Evolutionary conservation across 1,140 invertebrate species (phyloP).

Genomic region (Megathymus violae): DNA sequence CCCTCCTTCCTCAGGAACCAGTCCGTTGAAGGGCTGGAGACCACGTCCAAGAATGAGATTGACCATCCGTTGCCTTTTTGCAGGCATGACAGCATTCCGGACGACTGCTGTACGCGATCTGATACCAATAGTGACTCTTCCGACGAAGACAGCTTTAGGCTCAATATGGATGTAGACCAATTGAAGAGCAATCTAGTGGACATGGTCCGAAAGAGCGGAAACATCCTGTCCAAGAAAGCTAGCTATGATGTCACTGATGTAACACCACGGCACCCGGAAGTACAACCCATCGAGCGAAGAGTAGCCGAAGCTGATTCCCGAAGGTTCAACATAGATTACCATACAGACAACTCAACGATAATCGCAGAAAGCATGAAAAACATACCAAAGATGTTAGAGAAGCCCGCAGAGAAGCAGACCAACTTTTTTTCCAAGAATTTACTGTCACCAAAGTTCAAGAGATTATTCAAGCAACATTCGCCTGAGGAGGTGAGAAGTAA

Average conservation of each 20-base stretch:
- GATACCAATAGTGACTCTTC: slow-evolving; percentile 58
- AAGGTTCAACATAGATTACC: slow-evolving; percentile 58
- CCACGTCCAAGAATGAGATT: slow-evolving; percentile 51
- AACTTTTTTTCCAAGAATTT: slow-evolving; percentile 74
- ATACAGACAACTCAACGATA: slow-evolving; percentile 46
- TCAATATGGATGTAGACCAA: slow-evolving; percentile 47
- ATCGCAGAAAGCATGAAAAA: slow-evolving; percentile 55
- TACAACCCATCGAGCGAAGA: slow-evolving; percentile 37
- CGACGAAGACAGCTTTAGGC: slow-evolving; percentile 53
- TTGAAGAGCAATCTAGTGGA: slow-evolving; percentile 45
- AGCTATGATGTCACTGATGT: slow-evolving; percentile 65
- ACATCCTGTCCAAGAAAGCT: slow-evolving; percentile 53
- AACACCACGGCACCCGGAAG: slow-evolving; percentile 42
- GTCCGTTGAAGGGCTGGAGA: slow-evolving; percentile 76
- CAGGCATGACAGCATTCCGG: slow-evolving; percentile 68
- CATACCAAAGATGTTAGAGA: slow-evolving; percentile 50
- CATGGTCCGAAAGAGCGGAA: slow-evolving; percentile 65
- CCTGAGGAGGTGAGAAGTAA: slow-evolving; percentile 54
- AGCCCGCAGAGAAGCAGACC: slow-evolving; percentile 53
- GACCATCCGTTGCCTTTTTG: slow-evolving; percentile 57
- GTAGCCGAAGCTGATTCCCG: slow-evolving; percentile 47
- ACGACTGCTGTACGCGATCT: slow-evolving; percentile 41
- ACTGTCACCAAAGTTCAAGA: slow-evolving; percentile 74
- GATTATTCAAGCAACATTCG: slow-evolving; percentile 68
- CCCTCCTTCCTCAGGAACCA: slow-evolving; percentile 77